Base-by-base conservation (phyloP, 2,797 vertebrate species). In the Syngnathus acus region DNA sequence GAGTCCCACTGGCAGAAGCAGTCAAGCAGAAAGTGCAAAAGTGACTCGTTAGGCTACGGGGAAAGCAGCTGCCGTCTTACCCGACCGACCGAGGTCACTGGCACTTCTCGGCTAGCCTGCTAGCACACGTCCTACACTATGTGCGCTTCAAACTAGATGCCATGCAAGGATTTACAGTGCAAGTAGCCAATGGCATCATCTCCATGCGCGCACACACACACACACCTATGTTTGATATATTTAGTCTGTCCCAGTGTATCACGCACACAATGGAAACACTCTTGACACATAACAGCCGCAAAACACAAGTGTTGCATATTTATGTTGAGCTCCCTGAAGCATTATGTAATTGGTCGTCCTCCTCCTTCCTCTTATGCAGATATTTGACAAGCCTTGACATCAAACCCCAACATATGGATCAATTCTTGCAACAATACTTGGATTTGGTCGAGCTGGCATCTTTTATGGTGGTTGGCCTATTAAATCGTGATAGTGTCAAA, bases 271-370 rank as follows among this genome's bases (percentile, higher is more conserved):
- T 48, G 10, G 19, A 19, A 19, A 50, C 19, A 50, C 14, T 16
- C 16, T 6, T 47, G n/a, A 51, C 50, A 51, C 50, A 57, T 6
- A 57, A 9, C 54, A 57, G 54, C 26, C 14, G 6, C 37, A 1
- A 60, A 60, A n/a, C 19, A 42, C 78, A 80, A 68, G 72, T 80
- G 70, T 75, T 79, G 81, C 81, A 81, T 78, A 76, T 74, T 70
- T 40, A 61, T 42, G 53, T 54, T 57, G 43, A 47, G 42, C 65
- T 58, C 42, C 50, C 76, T 75, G 70, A 75, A 81, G 70, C 19
- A 68, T 89, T 88, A 88, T 89, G 83, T 87, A 87, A 89, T 87
- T 82, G 82, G 83, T 85, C 77, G 81, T 82, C 86, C 86, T 80
- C 85, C 86, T 85, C 85, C 84, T 78, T 85, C 85, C 84, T 78